Conservation (phyloP, 2,113 vertebrate genomes). For the Syrmaticus mikado region DNA sequence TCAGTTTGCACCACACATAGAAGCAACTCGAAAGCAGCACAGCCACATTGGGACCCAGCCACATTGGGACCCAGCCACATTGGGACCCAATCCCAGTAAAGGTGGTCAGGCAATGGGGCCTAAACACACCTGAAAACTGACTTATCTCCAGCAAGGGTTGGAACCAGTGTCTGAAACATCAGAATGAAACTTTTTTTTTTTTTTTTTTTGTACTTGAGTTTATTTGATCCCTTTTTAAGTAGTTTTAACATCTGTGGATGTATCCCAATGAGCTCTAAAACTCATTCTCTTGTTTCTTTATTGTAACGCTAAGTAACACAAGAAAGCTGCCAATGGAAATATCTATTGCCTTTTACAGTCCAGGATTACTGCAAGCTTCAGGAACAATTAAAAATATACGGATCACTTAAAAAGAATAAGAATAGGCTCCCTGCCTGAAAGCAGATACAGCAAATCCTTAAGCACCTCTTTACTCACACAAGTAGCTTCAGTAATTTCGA, state of each 20-base stretch:
- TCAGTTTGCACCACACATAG: not conserved
- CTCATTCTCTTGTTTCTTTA: not conserved
- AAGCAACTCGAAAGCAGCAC: not conserved
- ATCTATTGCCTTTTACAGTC: not conserved
- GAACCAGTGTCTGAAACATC: not conserved
- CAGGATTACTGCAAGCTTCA: not conserved
- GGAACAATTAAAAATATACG: conserved; percentile 39
- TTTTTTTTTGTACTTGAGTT: not conserved
- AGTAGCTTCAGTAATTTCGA: not conserved
- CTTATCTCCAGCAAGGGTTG: not conserved
- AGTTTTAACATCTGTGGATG: not conserved
- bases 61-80: too few species aligned
- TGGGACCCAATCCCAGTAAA: not conserved
- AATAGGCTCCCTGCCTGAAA: not conserved
- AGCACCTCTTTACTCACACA: not conserved
- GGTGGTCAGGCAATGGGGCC: not conserved
- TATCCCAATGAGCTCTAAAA: not conserved
- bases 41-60: too few species aligned
- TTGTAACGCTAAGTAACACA: not conserved
- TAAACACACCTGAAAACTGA: not conserved
- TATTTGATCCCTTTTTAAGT: conserved; percentile 11
- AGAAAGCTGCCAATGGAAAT: conserved; percentile 10
- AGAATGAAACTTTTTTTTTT: not conserved
- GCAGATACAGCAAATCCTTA: conserved; percentile 34
- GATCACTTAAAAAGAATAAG: not conserved